Percentiles rank a stretch among this genome's conserved stretches.
phyloP scores from a whole-genome alignment of 92 coral and sea anemone genomes.

The Porites cylindrica region DNA sequence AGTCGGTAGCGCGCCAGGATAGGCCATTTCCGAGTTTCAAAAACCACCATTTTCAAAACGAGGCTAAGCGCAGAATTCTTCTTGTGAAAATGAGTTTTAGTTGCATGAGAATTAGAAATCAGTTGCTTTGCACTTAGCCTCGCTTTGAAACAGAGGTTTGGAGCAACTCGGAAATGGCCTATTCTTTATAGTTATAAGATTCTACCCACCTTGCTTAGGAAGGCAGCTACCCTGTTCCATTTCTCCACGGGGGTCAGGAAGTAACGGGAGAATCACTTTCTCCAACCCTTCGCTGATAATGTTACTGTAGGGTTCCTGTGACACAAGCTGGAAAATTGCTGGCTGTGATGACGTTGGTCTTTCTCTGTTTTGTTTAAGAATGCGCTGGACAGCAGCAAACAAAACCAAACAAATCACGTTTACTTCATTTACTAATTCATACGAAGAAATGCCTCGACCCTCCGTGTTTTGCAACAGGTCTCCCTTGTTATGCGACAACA shows the following conservation, averaged over 20 bases:
- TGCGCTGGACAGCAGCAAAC: slow-evolving; percentile 54
- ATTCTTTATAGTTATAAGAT: too few species aligned
- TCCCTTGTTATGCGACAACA: neutral
- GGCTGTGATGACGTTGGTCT: neutral
- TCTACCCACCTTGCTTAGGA: slow-evolving; percentile 24
- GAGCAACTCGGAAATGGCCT: too few species aligned
- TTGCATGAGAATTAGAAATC: too few species aligned
- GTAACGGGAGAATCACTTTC: slow-evolving; percentile 50
- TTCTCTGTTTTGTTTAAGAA: neutral
- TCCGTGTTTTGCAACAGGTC: neutral
- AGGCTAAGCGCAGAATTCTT: too few species aligned
- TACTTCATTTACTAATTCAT: slow-evolving; percentile 29
- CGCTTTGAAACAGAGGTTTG: too few species aligned
- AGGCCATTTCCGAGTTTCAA: too few species aligned
- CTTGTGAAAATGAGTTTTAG: too few species aligned
- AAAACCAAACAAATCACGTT: slow-evolving; percentile 53
- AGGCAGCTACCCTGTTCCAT: neutral
- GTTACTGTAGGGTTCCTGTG: slow-evolving; percentile 33
- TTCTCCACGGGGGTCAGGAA: slow-evolving; percentile 39
- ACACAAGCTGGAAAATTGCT: slow-evolving; percentile 27
- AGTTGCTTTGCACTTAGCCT: too few species aligned
- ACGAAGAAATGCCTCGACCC: neutral
- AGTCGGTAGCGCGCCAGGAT: neutral
- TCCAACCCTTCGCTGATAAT: slow-evolving; percentile 43
- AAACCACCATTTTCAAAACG: too few species aligned